Evolutionary conservation across 2,797 vertebrate species (phyloP).

Genomic region (Erpetoichthys calabaricus): DNA sequence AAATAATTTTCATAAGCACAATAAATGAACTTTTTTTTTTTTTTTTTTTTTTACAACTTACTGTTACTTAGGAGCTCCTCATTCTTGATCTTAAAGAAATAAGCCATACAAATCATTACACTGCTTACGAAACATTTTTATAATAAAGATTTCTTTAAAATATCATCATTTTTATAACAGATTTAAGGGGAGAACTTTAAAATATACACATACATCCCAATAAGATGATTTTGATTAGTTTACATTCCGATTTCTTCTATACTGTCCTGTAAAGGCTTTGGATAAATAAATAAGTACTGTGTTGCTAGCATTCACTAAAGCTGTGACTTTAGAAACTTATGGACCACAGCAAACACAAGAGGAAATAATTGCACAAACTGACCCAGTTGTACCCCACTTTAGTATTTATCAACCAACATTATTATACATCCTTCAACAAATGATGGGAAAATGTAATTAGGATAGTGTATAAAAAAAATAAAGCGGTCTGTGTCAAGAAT

Average conservation of each 20-base stretch:
- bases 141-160: conserved; percentile 48
- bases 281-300: conserved; percentile 73
- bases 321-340: conserved; percentile 35
- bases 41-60: neutral
- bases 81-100: conserved; percentile 43
- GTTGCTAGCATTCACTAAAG: conserved; percentile 49
- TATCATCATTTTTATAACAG: conserved; percentile 46
- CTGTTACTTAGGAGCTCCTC: too few species aligned
- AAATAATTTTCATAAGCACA: conserved; percentile 31
- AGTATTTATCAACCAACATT: conserved; percentile 30
- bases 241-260: conserved; percentile 62
- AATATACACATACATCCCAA: conserved; percentile 51
- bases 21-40: conserved; percentile 31
- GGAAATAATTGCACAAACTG: conserved; percentile 47
- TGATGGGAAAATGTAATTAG: conserved; percentile 41
- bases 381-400: conserved; percentile 44
- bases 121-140: conserved; percentile 45
- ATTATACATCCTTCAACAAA: conserved; percentile 55
- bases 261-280: conserved; percentile 67
- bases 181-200: conserved; percentile 44
- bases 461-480: conserved; percentile 30
- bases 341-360: conserved; percentile 26
- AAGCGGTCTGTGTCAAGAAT: conserved; percentile 14
- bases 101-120: conserved; percentile 52
- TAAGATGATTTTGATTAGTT: conserved; percentile 63